Evolutionary conservation across 2,888 invertebrate genomes (phyloP).

Genomic region (Aradus depressus): DNA sequence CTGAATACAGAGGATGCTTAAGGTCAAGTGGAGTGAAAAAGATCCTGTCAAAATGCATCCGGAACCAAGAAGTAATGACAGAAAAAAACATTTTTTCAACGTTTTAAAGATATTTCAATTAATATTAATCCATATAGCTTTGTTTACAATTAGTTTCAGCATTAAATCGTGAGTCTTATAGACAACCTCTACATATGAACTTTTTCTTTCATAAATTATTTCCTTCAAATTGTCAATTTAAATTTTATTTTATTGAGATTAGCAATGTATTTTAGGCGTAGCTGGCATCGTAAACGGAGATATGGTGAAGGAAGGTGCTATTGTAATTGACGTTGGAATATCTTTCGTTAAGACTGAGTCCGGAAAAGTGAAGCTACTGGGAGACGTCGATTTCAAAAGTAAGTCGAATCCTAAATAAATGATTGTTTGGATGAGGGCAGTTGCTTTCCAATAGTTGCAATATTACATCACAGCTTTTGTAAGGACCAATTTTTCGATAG

Average conservation of each 20-base stretch:
- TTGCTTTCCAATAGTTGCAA: background rate
- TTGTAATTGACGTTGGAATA: conserved; percentile 82
- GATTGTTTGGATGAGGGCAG: background rate
- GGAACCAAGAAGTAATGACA: no score
- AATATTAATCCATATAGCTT: background rate
- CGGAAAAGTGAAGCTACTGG: conserved; percentile 64
- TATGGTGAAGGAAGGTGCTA: conserved; percentile 81
- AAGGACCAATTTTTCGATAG: background rate
- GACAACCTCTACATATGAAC: background rate
- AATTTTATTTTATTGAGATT: conserved; percentile 28
- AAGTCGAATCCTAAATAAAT: conserved; percentile 27
- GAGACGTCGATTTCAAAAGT: conserved; percentile 83
- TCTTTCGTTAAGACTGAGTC: conserved; percentile 52
- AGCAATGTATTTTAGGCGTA: conserved; percentile 51
- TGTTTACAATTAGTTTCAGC: background rate
- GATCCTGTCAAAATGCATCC: no score
- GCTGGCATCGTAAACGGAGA: conserved; percentile 63
- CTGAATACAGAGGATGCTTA: no score
- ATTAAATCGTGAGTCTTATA: background rate
- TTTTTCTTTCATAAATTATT: background rate
- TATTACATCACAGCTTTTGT: background rate
- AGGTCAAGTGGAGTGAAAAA: no score
- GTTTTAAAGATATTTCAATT: no score
- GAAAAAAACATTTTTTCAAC: background rate
- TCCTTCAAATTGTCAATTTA: background rate